Conservation (phyloP, 2,888 invertebrate species). For the Eledona agricola region DNA sequence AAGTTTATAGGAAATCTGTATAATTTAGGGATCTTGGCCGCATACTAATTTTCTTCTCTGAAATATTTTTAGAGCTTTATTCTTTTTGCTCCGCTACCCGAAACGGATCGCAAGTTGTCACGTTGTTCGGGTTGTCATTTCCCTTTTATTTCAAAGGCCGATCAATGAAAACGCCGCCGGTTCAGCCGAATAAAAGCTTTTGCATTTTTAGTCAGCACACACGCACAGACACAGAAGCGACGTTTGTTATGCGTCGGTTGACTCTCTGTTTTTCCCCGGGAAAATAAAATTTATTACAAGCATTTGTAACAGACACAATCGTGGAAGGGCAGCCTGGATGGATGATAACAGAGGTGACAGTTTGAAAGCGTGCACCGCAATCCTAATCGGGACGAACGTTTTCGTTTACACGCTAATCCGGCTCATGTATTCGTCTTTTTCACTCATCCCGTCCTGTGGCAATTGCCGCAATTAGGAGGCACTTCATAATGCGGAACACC, state of each 20-base stretch:
- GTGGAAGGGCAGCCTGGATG: constrained; percentile 1
- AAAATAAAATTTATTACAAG: constrained; percentile 23
- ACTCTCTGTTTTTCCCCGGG: constrained; percentile 1
- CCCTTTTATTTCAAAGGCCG: too few relatives aligned
- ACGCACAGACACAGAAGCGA: too few relatives aligned
- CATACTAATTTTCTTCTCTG: too few relatives aligned
- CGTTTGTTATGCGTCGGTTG: constrained; percentile 11
- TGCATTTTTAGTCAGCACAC: too few relatives aligned
- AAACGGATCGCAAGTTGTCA: too few relatives aligned
- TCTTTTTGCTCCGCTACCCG: too few relatives aligned
- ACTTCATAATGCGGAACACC: constrained; percentile 19
- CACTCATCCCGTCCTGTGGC: constrained; percentile 7
- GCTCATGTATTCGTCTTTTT: constrained; percentile 11
- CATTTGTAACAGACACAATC: constrained; percentile 23
- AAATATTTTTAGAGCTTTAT: too few relatives aligned
- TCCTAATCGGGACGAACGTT: constrained; percentile 11
- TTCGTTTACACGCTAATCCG: constrained; percentile 22
- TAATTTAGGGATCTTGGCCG: too few relatives aligned
- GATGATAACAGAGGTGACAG: constrained; percentile 21
- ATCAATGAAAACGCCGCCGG: too few relatives aligned
- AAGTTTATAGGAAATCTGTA: too few relatives aligned
- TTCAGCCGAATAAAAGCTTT: too few relatives aligned
- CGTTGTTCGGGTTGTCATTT: too few relatives aligned
- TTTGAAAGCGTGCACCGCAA: constrained; percentile 7
- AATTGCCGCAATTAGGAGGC: constrained; percentile 19